These are phyloP conservation scores for Cichlasoma orientale DNA, from an alignment of 2,797 vertebrate genomes.

Conservation along the genomic window DNA sequence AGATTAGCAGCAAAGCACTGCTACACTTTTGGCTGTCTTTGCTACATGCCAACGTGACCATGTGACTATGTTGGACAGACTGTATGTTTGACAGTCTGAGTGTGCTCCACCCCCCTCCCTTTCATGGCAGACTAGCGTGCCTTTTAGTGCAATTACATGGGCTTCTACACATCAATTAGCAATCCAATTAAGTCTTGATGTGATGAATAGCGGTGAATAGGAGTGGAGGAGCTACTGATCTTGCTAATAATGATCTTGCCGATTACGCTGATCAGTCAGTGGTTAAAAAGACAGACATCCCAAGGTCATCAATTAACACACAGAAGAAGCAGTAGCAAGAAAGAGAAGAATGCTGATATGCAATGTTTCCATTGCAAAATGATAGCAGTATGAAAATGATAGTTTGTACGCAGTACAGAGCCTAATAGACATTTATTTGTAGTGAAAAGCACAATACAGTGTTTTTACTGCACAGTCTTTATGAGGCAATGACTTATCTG, in stretches of 20 bases:
- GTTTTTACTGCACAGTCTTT: conserved; percentile 12
- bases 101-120: not conserved
- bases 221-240: conserved; percentile 75
- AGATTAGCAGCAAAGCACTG: not conserved
- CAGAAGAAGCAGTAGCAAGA: not conserved
- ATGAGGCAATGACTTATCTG: conserved; percentile 28
- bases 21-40: not conserved
- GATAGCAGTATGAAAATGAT: not conserved
- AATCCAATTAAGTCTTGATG: conserved; percentile 81
- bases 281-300: conserved; percentile 65
- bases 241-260: conserved; percentile 78
- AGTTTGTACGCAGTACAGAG: not conserved
- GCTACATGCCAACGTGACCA: conserved; percentile 5
- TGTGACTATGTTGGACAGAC: conserved; percentile 24
- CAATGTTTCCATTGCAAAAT: conserved; percentile 21
- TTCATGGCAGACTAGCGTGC: conserved; percentile 56
- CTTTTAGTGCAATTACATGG: conserved; percentile 83
- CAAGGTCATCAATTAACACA: conserved; percentile 78
- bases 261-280: conserved; percentile 76
- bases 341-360: conserved; percentile 7
- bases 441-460: not conserved
- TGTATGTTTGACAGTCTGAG: conserved; percentile 52
- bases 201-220: conserved; percentile 80
- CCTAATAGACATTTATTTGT: not conserved
- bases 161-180: conserved; percentile 85